phyloP scores from a whole-genome alignment of 2,888 invertebrate genomes.

The Melinopterus prodromus region DNA sequence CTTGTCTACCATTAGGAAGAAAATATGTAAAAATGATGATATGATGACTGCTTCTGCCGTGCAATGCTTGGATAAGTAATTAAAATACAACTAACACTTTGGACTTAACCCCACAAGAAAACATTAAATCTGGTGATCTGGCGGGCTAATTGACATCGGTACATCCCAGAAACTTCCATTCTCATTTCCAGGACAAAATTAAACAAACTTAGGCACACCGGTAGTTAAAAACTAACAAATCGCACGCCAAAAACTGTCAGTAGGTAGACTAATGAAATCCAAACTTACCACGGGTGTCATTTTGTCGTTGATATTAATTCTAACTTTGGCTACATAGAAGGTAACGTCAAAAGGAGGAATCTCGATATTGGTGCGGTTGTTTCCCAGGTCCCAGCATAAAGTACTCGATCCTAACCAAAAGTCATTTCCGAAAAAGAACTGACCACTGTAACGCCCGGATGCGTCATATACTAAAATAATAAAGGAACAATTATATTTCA shows the following conservation, averaged over 20 bases:
- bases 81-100: no score
- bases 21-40: neutral
- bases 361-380: conserved; percentile 62
- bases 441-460: conserved; percentile 80
- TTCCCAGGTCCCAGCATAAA: conserved; percentile 73
- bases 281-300: conserved; percentile 57
- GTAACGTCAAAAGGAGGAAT: conserved; percentile 68
- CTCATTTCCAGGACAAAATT: neutral
- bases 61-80: neutral
- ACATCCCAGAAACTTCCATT: no score
- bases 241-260: neutral
- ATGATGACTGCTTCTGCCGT: neutral
- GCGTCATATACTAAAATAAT: conserved; percentile 76
- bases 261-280: conserved; percentile 8
- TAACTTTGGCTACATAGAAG: conserved; percentile 68
- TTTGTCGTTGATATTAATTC: conserved; percentile 55
- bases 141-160: no score
- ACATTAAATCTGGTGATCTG: no score
- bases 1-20: conserved; percentile 64
- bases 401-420: conserved; percentile 81
- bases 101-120: no score
- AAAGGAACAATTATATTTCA: neutral
- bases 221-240: neutral
- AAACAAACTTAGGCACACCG: neutral
- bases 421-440: conserved; percentile 81